phyloP scores from a whole-genome alignment of 2,797 vertebrate species.

The Sebastes glaucus region DNA sequence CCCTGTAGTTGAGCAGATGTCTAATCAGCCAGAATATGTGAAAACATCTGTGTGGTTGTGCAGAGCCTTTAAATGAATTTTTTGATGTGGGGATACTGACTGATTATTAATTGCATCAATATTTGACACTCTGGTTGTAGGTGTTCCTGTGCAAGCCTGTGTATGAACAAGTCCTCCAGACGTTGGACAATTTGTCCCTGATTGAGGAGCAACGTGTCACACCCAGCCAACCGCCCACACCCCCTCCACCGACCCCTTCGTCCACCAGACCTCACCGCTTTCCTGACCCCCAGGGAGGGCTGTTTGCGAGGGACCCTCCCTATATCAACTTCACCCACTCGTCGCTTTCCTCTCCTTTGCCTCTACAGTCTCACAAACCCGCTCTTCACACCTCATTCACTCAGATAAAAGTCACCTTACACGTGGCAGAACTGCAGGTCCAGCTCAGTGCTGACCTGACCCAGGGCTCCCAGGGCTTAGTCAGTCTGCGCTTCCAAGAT shows the following conservation, averaged over 20 bases:
- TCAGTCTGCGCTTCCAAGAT: slow-evolving; percentile 95
- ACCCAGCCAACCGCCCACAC: slow-evolving; percentile 77
- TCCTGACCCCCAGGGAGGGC: slow-evolving; percentile 84
- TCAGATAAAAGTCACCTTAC: slow-evolving; percentile 91
- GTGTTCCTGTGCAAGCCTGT: slow-evolving; percentile 96
- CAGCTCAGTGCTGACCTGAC: slow-evolving; percentile 93
- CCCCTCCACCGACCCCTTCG: slow-evolving; percentile 81
- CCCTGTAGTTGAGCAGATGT: not conserved
- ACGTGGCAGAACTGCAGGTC: slow-evolving; percentile 92
- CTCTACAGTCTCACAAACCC: slow-evolving; percentile 74
- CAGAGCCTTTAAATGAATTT: not conserved
- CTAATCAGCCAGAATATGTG: not conserved
- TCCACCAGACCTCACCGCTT: slow-evolving; percentile 81
- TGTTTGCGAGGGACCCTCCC: slow-evolving; percentile 88
- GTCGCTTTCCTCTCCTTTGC: slow-evolving; percentile 75
- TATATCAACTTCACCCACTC: slow-evolving; percentile 68
- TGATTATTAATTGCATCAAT: not conserved
- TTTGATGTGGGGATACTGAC: not conserved
- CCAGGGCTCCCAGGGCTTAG: slow-evolving; percentile 93
- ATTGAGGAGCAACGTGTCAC: slow-evolving; percentile 85
- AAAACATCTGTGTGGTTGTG: not conserved
- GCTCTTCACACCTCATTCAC: slow-evolving; percentile 85
- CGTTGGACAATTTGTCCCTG: slow-evolving; percentile 92
- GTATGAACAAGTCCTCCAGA: slow-evolving; percentile 97
- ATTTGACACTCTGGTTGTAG: slow-evolving; percentile 69